Percentiles rank a stretch among this genome's conserved stretches.
phyloP scores from a whole-genome alignment of 2,888 invertebrate species.

The Sabatieria punctata region DNA sequence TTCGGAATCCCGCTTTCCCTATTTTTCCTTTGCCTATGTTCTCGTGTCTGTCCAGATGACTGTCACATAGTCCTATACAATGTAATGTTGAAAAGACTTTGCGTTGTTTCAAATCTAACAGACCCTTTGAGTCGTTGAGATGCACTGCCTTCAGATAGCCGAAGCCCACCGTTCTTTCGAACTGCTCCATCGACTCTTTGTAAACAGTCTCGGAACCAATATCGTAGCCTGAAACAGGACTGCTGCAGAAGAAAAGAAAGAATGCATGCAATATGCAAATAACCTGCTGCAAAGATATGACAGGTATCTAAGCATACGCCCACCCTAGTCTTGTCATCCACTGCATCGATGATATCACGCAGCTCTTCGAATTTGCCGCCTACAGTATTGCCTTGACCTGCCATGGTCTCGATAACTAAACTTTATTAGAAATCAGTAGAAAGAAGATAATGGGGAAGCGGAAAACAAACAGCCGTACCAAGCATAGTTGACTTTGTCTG shows the following conservation, averaged over 20 bases:
- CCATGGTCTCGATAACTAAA: slow-evolving; percentile 36
- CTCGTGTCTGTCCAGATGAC: slow-evolving; percentile 37
- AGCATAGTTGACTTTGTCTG: no score
- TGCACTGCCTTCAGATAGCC: slow-evolving; percentile 38
- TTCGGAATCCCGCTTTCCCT: slow-evolving; percentile 32
- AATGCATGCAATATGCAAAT: no score
- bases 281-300: slow-evolving; percentile 26
- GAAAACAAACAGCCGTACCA: no score
- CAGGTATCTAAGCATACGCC: slow-evolving; percentile 36
- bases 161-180: slow-evolving; percentile 34
- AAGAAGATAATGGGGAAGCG: slow-evolving; percentile 23
- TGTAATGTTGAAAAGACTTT: background rate
- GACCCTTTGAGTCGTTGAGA: slow-evolving; percentile 40
- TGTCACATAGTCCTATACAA: slow-evolving; percentile 14
- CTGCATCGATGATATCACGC: slow-evolving; percentile 28
- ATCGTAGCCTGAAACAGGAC: slow-evolving; percentile 32
- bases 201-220: slow-evolving; percentile 32
- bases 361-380: slow-evolving; percentile 36
- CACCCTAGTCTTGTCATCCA: slow-evolving; percentile 32
- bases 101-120: slow-evolving; percentile 5
- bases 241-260: no score
- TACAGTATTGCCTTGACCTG: slow-evolving; percentile 33
- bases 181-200: slow-evolving; percentile 31
- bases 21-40: slow-evolving; percentile 38
- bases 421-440: slow-evolving; percentile 8